These are phyloP conservation scores for Mercenaria mercenaria DNA, from an alignment of 1,140 invertebrate genomes.

Conservation along the genomic window DNA sequence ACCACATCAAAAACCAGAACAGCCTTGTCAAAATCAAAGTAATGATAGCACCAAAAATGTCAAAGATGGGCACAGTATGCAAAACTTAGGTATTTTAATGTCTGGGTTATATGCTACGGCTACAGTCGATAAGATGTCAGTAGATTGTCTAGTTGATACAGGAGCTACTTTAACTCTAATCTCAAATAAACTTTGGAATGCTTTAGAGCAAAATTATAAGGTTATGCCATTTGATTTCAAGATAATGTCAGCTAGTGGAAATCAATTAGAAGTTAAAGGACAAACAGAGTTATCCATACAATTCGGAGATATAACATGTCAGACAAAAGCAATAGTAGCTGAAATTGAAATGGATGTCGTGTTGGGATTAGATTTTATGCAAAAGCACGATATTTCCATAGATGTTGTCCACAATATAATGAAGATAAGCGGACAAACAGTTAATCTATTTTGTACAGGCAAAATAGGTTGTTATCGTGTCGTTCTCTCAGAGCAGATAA, in stretches of 20 bases:
- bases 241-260: not conserved
- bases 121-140: no score
- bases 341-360: not conserved
- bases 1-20: not conserved
- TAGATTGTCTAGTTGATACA: constrained; percentile 20
- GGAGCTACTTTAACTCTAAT: constrained; percentile 23
- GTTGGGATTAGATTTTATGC: not conserved
- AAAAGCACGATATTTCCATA: not conserved
- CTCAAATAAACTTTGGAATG: not conserved
- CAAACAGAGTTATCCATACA: not conserved
- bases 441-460: not conserved
- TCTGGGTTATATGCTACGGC: not conserved
- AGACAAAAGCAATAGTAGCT: not conserved
- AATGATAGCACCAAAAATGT: no score
- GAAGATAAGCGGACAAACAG: not conserved
- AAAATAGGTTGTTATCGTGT: constrained; percentile 38
- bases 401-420: not conserved
- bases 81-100: not conserved
- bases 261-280: constrained; percentile 10
- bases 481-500: not conserved
- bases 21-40: not conserved
- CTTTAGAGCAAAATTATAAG: not conserved
- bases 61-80: not conserved
- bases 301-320: not conserved
- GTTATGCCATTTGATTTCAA: not conserved